Percentiles rank a stretch among this genome's conserved stretches.
phyloP scores from a whole-genome alignment of 1,140 invertebrate genomes.

The Cydia strobilella region DNA sequence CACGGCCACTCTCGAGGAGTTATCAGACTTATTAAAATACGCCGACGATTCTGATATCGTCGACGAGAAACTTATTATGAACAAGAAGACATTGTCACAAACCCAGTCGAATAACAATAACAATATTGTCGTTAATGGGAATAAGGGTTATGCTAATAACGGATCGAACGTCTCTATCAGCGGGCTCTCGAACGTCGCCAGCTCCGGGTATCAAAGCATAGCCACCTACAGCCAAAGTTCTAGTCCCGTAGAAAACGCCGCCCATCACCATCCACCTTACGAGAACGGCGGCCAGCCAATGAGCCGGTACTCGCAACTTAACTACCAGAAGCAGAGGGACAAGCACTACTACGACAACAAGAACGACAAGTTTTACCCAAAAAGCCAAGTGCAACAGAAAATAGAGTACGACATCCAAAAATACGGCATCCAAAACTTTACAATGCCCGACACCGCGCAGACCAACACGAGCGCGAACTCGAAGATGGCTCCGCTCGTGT shows the following conservation, averaged over 20 bases:
- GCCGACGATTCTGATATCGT: constrained; percentile 83
- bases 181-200: constrained; percentile 90
- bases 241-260: constrained; percentile 89
- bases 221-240: constrained; percentile 94
- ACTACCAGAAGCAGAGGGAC: constrained; percentile 76
- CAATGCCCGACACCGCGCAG: constrained; percentile 75
- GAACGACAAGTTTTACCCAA: constrained; percentile 77
- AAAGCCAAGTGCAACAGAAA: constrained; percentile 78
- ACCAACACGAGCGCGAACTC: constrained; percentile 77
- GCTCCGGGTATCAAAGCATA: constrained; percentile 95
- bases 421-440: constrained; percentile 79
- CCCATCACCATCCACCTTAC: constrained; percentile 66
- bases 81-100: constrained; percentile 73
- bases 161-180: constrained; percentile 89
- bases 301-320: constrained; percentile 75
- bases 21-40: constrained; percentile 86
- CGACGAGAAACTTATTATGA: constrained; percentile 73
- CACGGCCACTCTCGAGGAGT: constrained; percentile 84
- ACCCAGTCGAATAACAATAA: constrained; percentile 69
- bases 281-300: constrained; percentile 73
- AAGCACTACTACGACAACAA: constrained; percentile 76
- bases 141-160: constrained; percentile 81
- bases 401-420: constrained; percentile 79
- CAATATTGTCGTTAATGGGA: constrained; percentile 63
- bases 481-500: constrained; percentile 86